Evolutionary conservation across 2,797 vertebrate genomes (phyloP), one percentile per base, ranked within the genome.

Genomic region (Centropyge bicolor): DNA sequence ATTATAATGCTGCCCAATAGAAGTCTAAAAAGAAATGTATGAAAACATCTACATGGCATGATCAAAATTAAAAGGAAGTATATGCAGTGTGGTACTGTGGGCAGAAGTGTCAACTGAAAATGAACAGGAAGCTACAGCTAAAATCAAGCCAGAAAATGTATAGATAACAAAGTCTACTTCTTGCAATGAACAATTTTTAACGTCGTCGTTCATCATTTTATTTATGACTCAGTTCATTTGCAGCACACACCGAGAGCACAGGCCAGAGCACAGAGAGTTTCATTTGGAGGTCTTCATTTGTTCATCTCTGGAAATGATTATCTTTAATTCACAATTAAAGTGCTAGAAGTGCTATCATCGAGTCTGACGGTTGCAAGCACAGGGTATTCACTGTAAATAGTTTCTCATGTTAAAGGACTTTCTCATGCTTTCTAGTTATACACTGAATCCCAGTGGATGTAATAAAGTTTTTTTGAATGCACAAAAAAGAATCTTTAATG

Each of bases 311-410:
- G 36, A 20, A 22, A 51, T 51, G 17, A 52, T 61, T 19, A 16
- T 12, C 31, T 64, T 61, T 5, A 71, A 40, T 45, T 57, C 9
- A 22, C 66, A 31, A 1, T 31, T 43, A 16, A 63, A 35, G 12
- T 54, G 38, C 22, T 55, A 43, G n/a, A 35, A 63, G 20, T 0
- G 8, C 36, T 16, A 55, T 64, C 19, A 56, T 55, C 27, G 41
- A 36, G 27, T 17, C 27, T 46, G 60, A 73, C 70, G 64, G 19
- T 35, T 57, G 35, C 24, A 70, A 48, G 38, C 22, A 40, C n/a
- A 22, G 27, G 43, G 27, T 54, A 31, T 43, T 62, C 45, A 61
- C n/a, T 27, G 48, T 14, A 20, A 20, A 54, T 40, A 1, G 17
- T 10, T 36, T 40, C 17, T 71, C 24, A 43, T 43, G 49, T 56